phyloP scores from a whole-genome alignment of 2,113 vertebrate species.

The Jaculus jaculus region DNA sequence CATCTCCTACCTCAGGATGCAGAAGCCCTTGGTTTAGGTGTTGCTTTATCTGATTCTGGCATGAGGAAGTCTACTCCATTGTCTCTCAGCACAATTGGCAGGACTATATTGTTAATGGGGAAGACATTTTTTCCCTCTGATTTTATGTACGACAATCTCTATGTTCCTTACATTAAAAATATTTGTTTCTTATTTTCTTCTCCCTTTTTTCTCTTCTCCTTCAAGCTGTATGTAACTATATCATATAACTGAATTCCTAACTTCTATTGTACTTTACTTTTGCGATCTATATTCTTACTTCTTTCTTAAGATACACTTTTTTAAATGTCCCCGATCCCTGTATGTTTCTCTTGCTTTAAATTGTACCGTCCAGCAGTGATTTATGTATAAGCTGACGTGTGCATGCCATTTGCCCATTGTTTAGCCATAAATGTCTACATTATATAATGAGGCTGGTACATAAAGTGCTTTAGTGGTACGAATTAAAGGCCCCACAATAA shows the following conservation, averaged over 20 bases:
- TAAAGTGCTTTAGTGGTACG: constrained; percentile 31
- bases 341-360: constrained; percentile 43
- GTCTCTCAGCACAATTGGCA: constrained; percentile 53
- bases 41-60: constrained; percentile 70
- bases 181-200: neutral
- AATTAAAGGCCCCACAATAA: constrained; percentile 59
- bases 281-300: neutral
- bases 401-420: constrained; percentile 48
- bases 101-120: constrained; percentile 51
- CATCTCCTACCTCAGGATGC: constrained; percentile 63
- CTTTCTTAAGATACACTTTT: constrained; percentile 12
- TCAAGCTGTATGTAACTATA: constrained; percentile 19
- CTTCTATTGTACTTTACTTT: constrained; percentile 46
- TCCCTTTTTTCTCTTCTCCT: constrained; percentile 3
- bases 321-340: neutral
- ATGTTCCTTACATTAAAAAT: neutral
- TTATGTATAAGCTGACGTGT: constrained; percentile 51
- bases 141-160: constrained; percentile 57
- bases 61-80: constrained; percentile 70
- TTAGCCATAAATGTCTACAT: constrained; percentile 64
- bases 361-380: constrained; percentile 4
- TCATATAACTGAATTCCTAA: constrained; percentile 16
- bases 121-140: constrained; percentile 56
- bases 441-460: constrained; percentile 55
- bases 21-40: constrained; percentile 74